A percentile compares a stretch with the other conserved stretches of the same genome.
Conservation (phyloP, 1,140 invertebrate species). For the Nylanderia fulva region DNA sequence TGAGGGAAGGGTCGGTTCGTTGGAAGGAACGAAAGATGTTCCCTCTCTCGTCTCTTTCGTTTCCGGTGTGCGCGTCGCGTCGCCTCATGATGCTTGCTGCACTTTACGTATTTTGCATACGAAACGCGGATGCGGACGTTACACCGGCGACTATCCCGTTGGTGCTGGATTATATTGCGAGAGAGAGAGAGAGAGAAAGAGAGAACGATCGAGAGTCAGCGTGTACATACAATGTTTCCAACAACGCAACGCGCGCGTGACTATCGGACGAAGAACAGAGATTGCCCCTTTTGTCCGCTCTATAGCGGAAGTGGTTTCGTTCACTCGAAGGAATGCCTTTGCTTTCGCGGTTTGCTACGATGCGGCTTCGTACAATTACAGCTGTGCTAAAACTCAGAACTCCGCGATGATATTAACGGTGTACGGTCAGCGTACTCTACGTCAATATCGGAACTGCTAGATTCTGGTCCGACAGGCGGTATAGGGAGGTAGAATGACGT, state of each 20-base stretch:
- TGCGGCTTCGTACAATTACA: conserved; percentile 65
- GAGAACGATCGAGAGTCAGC: background rate
- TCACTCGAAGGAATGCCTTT: conserved; percentile 72
- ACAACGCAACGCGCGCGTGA: conserved; percentile 6
- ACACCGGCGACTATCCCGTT: conserved; percentile 27
- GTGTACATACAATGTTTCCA: conserved; percentile 20
- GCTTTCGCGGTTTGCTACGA: conserved; percentile 60
- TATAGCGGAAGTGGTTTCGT: conserved; percentile 62
- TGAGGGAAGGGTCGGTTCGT: background rate
- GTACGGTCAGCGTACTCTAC: conserved; percentile 37
- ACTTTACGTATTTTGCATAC: conserved; percentile 59
- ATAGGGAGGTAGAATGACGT: conserved; percentile 50
- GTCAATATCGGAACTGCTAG: conserved; percentile 61
- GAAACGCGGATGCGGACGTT: conserved; percentile 15
- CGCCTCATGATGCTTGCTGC: conserved; percentile 14
- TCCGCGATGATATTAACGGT: conserved; percentile 67
- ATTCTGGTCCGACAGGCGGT: conserved; percentile 26
- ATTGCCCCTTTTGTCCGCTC: conserved; percentile 69
- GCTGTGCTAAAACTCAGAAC: conserved; percentile 67
- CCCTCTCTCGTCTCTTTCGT: conserved; percentile 7
- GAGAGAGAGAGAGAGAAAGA: no score
- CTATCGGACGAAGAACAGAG: conserved; percentile 25
- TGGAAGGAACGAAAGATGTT: conserved; percentile 46
- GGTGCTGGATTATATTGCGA: conserved; percentile 62
- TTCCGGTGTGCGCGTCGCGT: conserved; percentile 29